Percentiles rank a stretch among this genome's conserved stretches.
phyloP scores from a whole-genome alignment of 2,888 invertebrate species.

The Epirrhoe tristata region DNA sequence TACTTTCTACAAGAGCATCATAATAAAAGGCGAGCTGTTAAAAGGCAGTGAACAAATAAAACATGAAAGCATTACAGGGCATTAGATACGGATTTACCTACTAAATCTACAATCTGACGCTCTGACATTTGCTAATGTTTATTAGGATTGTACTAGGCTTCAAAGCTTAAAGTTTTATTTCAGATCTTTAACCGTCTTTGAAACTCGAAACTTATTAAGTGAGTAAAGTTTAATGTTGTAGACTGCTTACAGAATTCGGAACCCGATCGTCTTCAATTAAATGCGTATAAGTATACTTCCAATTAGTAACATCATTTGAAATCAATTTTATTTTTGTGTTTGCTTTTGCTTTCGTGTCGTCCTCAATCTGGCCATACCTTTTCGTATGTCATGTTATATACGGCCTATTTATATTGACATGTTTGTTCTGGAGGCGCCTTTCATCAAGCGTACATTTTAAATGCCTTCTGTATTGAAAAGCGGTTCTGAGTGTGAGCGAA shows the following conservation, averaged over 20 bases:
- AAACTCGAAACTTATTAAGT: background rate
- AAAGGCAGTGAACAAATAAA: background rate
- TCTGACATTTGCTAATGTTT: no score
- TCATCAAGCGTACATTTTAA: constrained; percentile 12
- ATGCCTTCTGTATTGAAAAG: constrained; percentile 6
- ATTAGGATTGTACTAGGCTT: no score
- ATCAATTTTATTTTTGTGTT: background rate
- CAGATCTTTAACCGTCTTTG: background rate
- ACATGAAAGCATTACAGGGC: no score
- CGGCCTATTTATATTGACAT: constrained; percentile 7
- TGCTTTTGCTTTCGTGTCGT: background rate
- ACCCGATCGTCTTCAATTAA: background rate
- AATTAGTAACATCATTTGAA: background rate
- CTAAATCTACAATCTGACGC: no score
- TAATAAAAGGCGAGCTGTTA: background rate
- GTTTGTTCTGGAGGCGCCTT: constrained; percentile 6
- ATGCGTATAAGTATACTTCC: background rate
- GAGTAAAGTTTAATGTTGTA: background rate
- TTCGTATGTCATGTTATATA: constrained; percentile 1
- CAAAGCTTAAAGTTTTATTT: background rate
- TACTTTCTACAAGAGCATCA: background rate
- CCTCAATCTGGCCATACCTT: background rate
- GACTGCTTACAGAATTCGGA: background rate
- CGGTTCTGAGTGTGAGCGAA: constrained; percentile 9
- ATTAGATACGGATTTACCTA: no score